A percentile compares a stretch with the other conserved stretches of the same genome.
Evolutionary conservation across 2,113 vertebrate species (phyloP).

Genomic region (Mastomys natalensis): DNA sequence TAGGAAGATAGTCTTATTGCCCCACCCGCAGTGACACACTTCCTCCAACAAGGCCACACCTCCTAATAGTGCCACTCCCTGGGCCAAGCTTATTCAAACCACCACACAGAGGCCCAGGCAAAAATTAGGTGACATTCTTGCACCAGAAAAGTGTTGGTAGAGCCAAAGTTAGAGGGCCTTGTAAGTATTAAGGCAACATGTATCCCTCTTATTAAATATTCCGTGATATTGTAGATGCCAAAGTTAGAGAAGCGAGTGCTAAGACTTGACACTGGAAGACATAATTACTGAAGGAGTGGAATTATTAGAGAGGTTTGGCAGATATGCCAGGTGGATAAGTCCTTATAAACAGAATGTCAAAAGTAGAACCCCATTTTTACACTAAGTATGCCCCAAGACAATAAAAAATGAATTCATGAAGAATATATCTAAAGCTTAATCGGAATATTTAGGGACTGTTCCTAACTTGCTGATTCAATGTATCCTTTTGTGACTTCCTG

Average conservation of each 20-base stretch:
- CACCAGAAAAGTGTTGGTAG: neutral
- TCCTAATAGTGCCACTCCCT: too few relatives aligned
- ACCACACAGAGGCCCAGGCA: neutral
- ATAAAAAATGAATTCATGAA: slow-evolving; percentile 1
- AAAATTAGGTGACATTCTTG: neutral
- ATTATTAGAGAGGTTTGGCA: slow-evolving; percentile 11
- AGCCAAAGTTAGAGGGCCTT: slow-evolving; percentile 4
- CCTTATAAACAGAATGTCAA: neutral
- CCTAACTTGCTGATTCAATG: slow-evolving; percentile 16
- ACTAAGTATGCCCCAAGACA: neutral
- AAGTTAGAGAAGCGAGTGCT: neutral
- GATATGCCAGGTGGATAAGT: neutral
- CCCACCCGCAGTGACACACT: too few relatives aligned
- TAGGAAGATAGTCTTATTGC: too few relatives aligned
- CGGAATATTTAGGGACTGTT: slow-evolving; percentile 18
- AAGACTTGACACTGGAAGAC: slow-evolving; percentile 44
- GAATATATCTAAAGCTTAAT: slow-evolving; percentile 9
- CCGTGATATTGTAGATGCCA: neutral
- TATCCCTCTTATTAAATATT: neutral
- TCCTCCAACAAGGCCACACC: too few relatives aligned
- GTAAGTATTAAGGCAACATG: neutral
- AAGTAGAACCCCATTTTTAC: neutral
- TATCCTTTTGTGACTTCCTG: slow-evolving; percentile 13
- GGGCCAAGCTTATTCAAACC: too few relatives aligned
- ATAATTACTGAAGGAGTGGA: neutral